Evolutionary conservation across 2,888 invertebrate species (phyloP).

Genomic region (Dione juno): DNA sequence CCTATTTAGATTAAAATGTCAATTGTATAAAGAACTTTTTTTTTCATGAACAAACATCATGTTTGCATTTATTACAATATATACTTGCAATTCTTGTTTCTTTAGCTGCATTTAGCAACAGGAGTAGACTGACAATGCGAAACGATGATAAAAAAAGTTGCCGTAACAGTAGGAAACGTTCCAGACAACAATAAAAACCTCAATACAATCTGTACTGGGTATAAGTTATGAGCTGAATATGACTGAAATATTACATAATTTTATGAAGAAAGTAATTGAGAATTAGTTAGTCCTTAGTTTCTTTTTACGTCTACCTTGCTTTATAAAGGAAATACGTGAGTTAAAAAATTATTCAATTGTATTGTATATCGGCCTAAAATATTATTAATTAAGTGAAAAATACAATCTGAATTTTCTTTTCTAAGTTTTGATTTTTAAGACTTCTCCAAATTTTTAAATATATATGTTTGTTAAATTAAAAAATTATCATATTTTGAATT

Average conservation of each 20-base stretch:
- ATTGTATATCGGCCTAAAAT: too few relatives aligned
- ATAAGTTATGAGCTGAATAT: slow-evolving; percentile 34
- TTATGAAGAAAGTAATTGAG: not conserved
- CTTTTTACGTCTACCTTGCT: too few relatives aligned
- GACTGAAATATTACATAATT: not conserved
- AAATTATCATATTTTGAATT: too few relatives aligned
- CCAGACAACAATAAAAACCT: slow-evolving; percentile 43
- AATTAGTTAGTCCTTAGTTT: too few relatives aligned
- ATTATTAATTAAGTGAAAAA: too few relatives aligned
- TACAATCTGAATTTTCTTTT: too few relatives aligned
- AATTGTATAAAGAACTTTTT: not conserved
- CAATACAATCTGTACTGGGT: slow-evolving; percentile 33
- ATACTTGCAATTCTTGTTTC: not conserved
- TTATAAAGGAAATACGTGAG: too few relatives aligned
- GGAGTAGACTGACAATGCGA: slow-evolving; percentile 4
- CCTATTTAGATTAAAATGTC: too few relatives aligned
- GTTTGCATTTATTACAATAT: not conserved
- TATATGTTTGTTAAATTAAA: too few relatives aligned
- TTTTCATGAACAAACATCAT: not conserved
- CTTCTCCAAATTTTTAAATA: too few relatives aligned
- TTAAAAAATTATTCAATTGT: too few relatives aligned
- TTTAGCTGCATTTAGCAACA: slow-evolving; percentile 17
- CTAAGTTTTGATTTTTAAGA: too few relatives aligned
- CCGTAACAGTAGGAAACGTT: slow-evolving; percentile 33
- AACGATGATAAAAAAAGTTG: slow-evolving; percentile 17